A percentile compares a stretch with the other conserved stretches of the same genome.
phyloP scores from a whole-genome alignment of 2,797 vertebrate genomes.

The Fistularia tabacaria region DNA sequence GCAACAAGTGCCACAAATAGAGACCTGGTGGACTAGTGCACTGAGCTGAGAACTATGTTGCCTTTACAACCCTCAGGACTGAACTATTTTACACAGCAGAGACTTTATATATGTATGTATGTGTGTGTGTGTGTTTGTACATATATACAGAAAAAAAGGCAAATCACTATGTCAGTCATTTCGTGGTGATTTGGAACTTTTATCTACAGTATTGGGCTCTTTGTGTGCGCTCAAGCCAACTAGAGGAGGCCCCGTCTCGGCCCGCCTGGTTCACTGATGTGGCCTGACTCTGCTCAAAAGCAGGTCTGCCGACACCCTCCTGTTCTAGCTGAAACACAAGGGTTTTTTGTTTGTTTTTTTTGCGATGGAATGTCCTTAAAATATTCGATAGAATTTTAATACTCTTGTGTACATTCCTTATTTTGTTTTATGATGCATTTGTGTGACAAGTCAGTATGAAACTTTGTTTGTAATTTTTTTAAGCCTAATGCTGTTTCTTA shows the following conservation, averaged over 20 bases:
- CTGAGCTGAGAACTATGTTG: conserved; percentile 91
- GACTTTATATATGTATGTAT: conserved; percentile 76
- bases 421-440: conserved; percentile 82
- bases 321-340: conserved; percentile 76
- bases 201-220: conserved; percentile 84
- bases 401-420: conserved; percentile 64
- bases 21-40: conserved; percentile 78
- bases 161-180: conserved; percentile 86
- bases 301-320: conserved; percentile 73
- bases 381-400: conserved; percentile 69
- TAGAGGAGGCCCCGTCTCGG: conserved; percentile 78
- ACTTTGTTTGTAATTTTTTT: conserved; percentile 70
- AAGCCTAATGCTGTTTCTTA: conserved; percentile 64
- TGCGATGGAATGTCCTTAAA: conserved; percentile 51
- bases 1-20: conserved; percentile 76
- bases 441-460: conserved; percentile 63
- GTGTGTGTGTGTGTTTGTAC: conserved; percentile 47
- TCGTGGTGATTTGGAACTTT: conserved; percentile 88
- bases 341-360: conserved; percentile 12
- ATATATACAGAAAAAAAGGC: conserved; percentile 82
- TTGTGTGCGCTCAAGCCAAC: conserved; percentile 79
- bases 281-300: conserved; percentile 70
- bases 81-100: conserved; percentile 89
- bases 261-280: conserved; percentile 70
- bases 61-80: conserved; percentile 81